Evolutionary conservation across 2,113 vertebrate genomes (phyloP).

Genomic region (Phyllopteryx taeniolatus): DNA sequence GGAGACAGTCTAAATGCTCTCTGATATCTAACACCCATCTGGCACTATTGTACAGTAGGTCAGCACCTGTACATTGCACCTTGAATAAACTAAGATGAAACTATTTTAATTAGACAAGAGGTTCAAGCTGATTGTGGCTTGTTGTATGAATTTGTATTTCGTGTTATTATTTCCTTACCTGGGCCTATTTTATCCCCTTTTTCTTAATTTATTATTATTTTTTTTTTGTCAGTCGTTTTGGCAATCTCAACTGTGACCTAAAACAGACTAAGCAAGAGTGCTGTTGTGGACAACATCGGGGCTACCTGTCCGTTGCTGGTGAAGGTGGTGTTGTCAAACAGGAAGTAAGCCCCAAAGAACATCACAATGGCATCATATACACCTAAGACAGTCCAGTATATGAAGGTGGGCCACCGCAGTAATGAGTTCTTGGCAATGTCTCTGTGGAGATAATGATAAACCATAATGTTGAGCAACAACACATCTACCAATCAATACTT

Average conservation of each 20-base stretch:
- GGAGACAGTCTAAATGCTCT: not conserved
- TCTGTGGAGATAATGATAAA: constrained; percentile 61
- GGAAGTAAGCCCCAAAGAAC: constrained; percentile 96
- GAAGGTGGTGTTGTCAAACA: constrained; percentile 91
- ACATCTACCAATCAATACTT: constrained; percentile 1
- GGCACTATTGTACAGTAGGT: not conserved
- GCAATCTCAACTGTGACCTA: not conserved
- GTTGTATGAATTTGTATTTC: not conserved
- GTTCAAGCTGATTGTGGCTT: not conserved
- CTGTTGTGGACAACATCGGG: not conserved
- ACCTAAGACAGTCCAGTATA: constrained; percentile 93
- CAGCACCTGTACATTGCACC: not conserved
- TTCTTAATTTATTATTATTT: not conserved
- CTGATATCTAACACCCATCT: not conserved
- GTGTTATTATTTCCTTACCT: not conserved
- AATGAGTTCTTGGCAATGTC: constrained; percentile 93
- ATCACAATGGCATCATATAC: constrained; percentile 91
- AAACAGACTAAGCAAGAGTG: not conserved
- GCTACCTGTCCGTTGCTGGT: constrained; percentile 96
- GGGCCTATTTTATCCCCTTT: not conserved
- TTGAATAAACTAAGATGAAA: not conserved
- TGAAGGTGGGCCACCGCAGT: constrained; percentile 86
- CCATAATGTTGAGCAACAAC: not conserved
- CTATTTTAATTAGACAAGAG: not conserved
- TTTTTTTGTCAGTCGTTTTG: not conserved